phyloP scores from a whole-genome alignment of 2,888 invertebrate genomes.

The Glaucopsyche alexis region DNA sequence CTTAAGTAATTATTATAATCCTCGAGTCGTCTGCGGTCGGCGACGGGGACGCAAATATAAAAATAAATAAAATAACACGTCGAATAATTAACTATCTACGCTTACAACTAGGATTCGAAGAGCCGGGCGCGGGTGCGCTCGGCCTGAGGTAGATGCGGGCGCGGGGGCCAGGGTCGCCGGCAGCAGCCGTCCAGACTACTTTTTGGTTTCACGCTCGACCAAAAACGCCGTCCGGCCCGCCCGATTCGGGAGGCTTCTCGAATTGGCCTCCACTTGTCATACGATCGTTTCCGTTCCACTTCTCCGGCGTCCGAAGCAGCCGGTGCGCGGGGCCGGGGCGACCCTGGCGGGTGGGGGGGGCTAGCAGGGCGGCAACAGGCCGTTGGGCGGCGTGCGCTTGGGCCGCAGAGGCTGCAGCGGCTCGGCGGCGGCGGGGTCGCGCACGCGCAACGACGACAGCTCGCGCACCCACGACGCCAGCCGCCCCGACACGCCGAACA shows the following conservation, averaged over 20 bases:
- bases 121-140: slow-evolving; percentile 49
- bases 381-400: slow-evolving; percentile 50
- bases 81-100: slow-evolving; percentile 63
- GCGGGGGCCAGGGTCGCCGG: slow-evolving; percentile 30
- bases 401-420: slow-evolving; percentile 49
- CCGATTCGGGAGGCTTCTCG: not conserved
- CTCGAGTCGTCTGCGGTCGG: slow-evolving; percentile 27
- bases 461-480: slow-evolving; percentile 76
- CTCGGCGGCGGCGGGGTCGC: slow-evolving; percentile 66
- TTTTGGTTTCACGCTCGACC: too few relatives aligned
- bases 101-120: slow-evolving; percentile 73
- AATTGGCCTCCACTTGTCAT: not conserved
- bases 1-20: not conserved
- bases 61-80: slow-evolving; percentile 57
- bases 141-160: slow-evolving; percentile 58
- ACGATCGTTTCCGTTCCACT: not conserved
- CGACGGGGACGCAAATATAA: slow-evolving; percentile 42
- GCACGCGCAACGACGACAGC: slow-evolving; percentile 67
- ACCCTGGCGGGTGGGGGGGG: slow-evolving; percentile 38
- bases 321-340: slow-evolving; percentile 29
- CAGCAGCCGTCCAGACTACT: too few relatives aligned
- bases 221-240: not conserved
- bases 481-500: slow-evolving; percentile 75
- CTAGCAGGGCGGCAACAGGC: slow-evolving; percentile 45
- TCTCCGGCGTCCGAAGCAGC: not conserved